Conservation (phyloP, 2,888 invertebrate species). For the Microctonus aethiopoides region DNA sequence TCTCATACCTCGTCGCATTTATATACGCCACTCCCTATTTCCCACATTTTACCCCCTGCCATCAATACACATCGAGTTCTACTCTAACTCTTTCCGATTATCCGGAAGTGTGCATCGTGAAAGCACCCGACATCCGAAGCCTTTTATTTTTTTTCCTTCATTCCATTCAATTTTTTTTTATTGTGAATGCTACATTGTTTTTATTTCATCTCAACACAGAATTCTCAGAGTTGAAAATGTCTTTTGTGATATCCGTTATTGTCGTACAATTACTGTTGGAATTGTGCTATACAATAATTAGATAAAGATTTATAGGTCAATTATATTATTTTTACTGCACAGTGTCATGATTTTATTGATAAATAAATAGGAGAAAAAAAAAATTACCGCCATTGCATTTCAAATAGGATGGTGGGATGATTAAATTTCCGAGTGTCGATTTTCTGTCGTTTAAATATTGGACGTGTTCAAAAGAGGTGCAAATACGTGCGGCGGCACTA, state of each 20-base stretch:
- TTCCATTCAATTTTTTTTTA: background rate
- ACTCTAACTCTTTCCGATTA: slow-evolving; percentile 25
- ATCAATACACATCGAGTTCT: slow-evolving; percentile 10
- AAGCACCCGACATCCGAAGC: slow-evolving; percentile 12
- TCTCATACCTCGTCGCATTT: background rate
- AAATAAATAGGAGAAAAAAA: background rate
- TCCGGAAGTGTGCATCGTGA: slow-evolving; percentile 16
- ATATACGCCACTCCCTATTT: background rate
- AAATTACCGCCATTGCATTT: background rate
- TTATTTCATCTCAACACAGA: background rate
- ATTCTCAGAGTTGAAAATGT: background rate
- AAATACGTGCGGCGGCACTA: background rate
- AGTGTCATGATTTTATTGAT: background rate
- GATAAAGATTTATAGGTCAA: background rate
- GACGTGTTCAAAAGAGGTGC: background rate
- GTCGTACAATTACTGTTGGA: background rate
- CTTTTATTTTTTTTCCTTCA: slow-evolving; percentile 11
- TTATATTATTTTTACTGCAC: background rate
- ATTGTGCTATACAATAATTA: background rate
- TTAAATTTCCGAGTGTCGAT: background rate
- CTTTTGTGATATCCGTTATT: background rate
- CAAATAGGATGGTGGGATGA: background rate
- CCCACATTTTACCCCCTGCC: background rate
- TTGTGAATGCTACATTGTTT: background rate
- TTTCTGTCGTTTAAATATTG: background rate